Conservation (phyloP, 2,888 invertebrate species). For the Watsonalla cultraria region DNA sequence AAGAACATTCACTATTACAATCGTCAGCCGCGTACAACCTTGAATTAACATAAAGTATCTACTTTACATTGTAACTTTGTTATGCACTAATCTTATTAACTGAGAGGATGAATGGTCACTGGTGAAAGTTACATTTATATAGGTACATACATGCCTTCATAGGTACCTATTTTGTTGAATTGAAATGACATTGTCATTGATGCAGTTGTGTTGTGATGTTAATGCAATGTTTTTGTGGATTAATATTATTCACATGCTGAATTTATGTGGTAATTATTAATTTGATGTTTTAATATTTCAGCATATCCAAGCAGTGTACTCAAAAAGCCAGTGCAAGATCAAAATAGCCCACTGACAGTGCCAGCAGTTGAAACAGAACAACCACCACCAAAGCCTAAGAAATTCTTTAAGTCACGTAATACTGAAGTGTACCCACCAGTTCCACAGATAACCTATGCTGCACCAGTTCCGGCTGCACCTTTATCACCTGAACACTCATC, state of each 20-base stretch:
- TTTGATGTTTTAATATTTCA: constrained; percentile 39
- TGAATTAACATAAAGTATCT: constrained; percentile 14
- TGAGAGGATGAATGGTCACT: not conserved
- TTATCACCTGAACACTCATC: constrained; percentile 68
- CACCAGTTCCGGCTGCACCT: constrained; percentile 65
- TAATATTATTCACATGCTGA: not conserved
- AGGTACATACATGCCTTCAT: not conserved
- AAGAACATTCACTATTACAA: constrained; percentile 42
- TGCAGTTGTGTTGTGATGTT: not conserved
- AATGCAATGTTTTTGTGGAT: not conserved
- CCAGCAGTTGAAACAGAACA: constrained; percentile 74
- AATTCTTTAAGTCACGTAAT: constrained; percentile 93
- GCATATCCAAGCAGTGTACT: constrained; percentile 60
- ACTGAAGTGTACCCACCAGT: constrained; percentile 79
- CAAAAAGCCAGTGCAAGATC: constrained; percentile 73
- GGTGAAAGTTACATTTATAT: constrained; percentile 28
- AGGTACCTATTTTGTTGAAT: constrained; percentile 1
- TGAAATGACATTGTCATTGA: not conserved
- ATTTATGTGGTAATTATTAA: constrained; percentile 5
- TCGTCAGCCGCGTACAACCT: constrained; percentile 27
- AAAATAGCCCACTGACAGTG: constrained; percentile 75
- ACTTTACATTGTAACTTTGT: constrained; percentile 10
- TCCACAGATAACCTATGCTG: constrained; percentile 73
- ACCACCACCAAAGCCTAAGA: constrained; percentile 87
- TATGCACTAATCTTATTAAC: not conserved